Base-by-base conservation (phyloP, 1,140 invertebrate genomes). In the Contarinia nasturtii region DNA sequence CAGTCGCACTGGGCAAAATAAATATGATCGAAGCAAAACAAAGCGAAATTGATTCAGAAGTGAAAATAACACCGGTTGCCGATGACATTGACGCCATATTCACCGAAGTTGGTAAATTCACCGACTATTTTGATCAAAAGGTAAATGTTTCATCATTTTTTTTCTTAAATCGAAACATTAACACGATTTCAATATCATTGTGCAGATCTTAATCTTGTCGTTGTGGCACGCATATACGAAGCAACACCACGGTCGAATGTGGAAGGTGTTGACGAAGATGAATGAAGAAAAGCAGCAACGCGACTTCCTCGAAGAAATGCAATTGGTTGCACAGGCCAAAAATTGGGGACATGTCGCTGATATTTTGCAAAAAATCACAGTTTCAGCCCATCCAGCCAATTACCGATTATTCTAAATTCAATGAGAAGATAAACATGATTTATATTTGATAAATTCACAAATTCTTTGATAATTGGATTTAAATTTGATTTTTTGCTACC, bases 191-290 rank as follows among this genome's bases (percentile, higher is more conserved):
- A 50, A 37, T 51, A 18, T 42, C 14, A 33, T 10, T 2, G 38
- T 2, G 12, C 53, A 84, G 75, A 74, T 79, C 7, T 67, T 82
- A 22, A 72, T 77, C 52, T 84, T 92, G 56, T 72, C 76, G 5
- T 66, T 89, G 27, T 87, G 83, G 77, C 84, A 94, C 60, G 78
- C 82, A 14, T 74, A 79, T 53, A 72, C 79, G 7, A 67, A 82
- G 54, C 68, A 74, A 52, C 82, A 90, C 45, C 85, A 82, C 65
- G 89, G 86, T 0, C 75, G 82, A 46, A 77, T 84, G 44, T 58
- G 87, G 40, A 88, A 87, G 62, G 70, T 82, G 45, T 60, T 91
- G 10, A 57, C 69, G 19, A 85, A 84, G 58, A 71, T 82, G 50
- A 71, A 76, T 40, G 90, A 94, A 53, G 87, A 93, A 36, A 80